Percentiles rank a stretch among this genome's conserved stretches.
phyloP scores from a whole-genome alignment of 1,140 invertebrate species.

The Bombus vancouverensis region DNA sequence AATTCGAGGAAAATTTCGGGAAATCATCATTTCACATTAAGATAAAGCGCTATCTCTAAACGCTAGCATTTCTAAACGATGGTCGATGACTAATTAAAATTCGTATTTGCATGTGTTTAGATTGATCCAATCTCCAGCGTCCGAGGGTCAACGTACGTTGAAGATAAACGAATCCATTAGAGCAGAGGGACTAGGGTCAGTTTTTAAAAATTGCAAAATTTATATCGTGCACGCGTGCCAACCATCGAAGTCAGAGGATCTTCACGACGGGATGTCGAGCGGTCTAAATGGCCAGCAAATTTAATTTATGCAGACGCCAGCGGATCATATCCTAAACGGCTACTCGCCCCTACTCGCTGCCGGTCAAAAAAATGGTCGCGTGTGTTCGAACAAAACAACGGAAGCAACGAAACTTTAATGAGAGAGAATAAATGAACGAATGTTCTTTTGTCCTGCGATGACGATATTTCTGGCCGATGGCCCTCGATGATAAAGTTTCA shows the following conservation, averaged over 20 bases:
- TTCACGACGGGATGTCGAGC: constrained; percentile 71
- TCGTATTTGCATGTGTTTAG: too few species aligned
- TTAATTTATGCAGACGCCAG: constrained; percentile 72
- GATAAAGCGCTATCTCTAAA: too few species aligned
- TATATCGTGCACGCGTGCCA: constrained; percentile 74
- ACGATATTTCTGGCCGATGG: neutral
- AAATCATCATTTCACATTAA: neutral
- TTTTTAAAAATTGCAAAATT: constrained; percentile 78
- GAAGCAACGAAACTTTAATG: constrained; percentile 61
- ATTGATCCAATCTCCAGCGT: neutral
- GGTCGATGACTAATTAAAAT: too few species aligned
- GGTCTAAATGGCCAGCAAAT: constrained; percentile 56
- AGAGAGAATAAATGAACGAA: constrained; percentile 13
- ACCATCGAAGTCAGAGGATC: constrained; percentile 68
- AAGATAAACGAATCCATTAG: neutral
- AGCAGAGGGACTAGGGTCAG: constrained; percentile 43
- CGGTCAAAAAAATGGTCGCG: constrained; percentile 48
- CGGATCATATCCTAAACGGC: constrained; percentile 52
- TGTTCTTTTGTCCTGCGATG: neutral
- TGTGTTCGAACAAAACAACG: constrained; percentile 60
- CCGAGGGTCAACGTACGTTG: neutral
- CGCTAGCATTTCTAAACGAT: too few species aligned
- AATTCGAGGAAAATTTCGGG: neutral
- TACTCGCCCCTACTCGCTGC: constrained; percentile 19
- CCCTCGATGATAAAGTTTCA: neutral